Base-by-base conservation (phyloP, 2,797 vertebrate species). In the Xyrichtys novacula region DNA sequence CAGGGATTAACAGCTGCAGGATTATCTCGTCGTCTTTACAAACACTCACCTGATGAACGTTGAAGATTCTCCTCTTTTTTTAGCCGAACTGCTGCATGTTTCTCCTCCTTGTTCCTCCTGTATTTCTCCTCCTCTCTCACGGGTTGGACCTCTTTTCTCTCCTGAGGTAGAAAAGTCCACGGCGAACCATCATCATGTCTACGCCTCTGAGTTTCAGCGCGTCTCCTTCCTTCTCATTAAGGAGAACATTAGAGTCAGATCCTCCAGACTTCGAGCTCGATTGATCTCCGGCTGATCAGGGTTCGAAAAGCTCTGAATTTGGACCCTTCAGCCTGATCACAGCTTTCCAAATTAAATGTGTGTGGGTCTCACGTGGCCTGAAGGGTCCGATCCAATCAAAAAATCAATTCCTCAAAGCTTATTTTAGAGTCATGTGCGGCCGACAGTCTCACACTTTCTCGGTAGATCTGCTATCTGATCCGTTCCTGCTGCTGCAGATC, bases 391-490 rank as follows among this genome's bases (percentile, higher is more conserved):
- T 81, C 73, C 58, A 69, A 54, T 84, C 36, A 74, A 72, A 81
- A 77, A 78, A 63, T 76, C 36, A 73, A 34, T 76, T 70, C 74
- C 55, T 71, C 66, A 29, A 47, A 62, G 72, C 52, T 88, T 70
- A 74, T 83, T 86, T 79, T 58, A 59, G 72, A 74, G 63, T 53
- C 60, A 56, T 31, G 57, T 19, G 57, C 62, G 73, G 76, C 63
- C 54, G 49, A 36, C 65, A 43, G 66, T 74, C 81, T 87, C 71
- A 72, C 84, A 88, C 84, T 84, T 87, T 85, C 80, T 85, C 57
- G 55, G 85, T 76, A 78, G 75, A 78, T 85, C 76, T 81, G 90
- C 87, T 81, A 87, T 87, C 87, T 88, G 91, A 91, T 91, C 85
- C n/a, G n/a, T n/a, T 84, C 31, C 75, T 73, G 89, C 81, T 82